Conservation (phyloP, 1,140 invertebrate genomes). For the Lucilia sericata region DNA sequence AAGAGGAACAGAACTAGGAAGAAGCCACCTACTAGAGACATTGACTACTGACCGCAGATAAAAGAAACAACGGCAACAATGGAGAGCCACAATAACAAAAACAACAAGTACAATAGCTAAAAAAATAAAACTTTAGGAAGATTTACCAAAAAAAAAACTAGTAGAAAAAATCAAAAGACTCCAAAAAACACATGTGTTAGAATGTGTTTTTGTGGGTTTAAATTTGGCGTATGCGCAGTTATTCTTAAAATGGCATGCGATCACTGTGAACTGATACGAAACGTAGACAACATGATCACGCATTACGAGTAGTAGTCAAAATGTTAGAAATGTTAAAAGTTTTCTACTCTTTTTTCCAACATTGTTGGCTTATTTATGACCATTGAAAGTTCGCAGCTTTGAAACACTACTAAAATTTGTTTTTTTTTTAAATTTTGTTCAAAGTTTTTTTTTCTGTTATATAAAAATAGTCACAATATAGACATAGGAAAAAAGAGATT, state of each 20-base stretch:
- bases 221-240: conserved; percentile 36
- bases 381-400: not conserved
- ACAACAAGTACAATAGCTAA: not conserved
- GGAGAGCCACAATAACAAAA: not conserved
- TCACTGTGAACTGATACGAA: conserved; percentile 24
- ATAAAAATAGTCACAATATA: too few species aligned
- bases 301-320: conserved; percentile 22
- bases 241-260: conserved; percentile 42
- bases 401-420: not conserved
- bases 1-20: not conserved
- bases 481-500: too few species aligned
- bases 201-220: not conserved
- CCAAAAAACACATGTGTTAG: not conserved
- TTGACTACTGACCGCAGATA: not conserved
- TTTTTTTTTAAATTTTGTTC: not conserved
- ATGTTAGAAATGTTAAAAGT: conserved; percentile 5
- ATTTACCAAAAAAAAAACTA: not conserved
- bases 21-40: conserved; percentile 28
- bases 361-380: not conserved
- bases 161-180: not conserved
- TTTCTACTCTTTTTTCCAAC: not conserved
- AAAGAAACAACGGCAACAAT: conserved; percentile 22
- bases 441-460: not conserved
- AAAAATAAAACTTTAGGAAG: not conserved
- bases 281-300: conserved; percentile 31